These are phyloP conservation scores for Serilophus lunatus DNA, from an alignment of 2,113 vertebrate species.

Conservation along the genomic window DNA sequence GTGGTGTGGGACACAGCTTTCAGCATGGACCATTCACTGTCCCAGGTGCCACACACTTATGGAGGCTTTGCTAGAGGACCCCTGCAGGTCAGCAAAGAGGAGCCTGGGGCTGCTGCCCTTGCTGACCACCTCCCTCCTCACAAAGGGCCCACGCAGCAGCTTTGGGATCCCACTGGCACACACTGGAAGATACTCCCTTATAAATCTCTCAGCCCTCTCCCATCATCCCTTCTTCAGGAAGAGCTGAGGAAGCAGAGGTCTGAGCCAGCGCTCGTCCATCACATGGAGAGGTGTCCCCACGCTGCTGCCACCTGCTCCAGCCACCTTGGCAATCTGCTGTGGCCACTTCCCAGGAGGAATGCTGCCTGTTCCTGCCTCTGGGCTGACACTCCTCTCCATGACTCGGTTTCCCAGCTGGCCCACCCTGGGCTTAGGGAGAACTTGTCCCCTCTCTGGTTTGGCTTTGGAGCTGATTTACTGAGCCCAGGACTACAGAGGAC, in stretches of 20 bases:
- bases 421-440: neutral
- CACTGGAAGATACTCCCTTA: fast-evolving
- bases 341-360: neutral
- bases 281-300: neutral
- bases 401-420: fast-evolving
- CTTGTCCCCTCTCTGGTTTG: neutral
- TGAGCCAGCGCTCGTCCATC: constrained; percentile 42
- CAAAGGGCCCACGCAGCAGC: neutral
- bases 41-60: neutral
- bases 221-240: neutral
- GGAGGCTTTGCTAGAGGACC: neutral
- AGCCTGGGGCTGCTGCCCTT: neutral
- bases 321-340: neutral
- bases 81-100: neutral
- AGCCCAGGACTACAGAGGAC: neutral
- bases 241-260: constrained; percentile 51
- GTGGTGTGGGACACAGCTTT: neutral
- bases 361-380: neutral
- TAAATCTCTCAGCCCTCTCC: neutral
- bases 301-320: neutral
- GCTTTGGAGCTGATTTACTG: neutral
- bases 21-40: fast-evolving
- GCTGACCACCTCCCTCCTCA: neutral
- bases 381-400: neutral
- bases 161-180: neutral